These are phyloP conservation scores for Bos javanicus DNA, from an alignment of 2,113 vertebrate genomes.

Conservation along the genomic window DNA sequence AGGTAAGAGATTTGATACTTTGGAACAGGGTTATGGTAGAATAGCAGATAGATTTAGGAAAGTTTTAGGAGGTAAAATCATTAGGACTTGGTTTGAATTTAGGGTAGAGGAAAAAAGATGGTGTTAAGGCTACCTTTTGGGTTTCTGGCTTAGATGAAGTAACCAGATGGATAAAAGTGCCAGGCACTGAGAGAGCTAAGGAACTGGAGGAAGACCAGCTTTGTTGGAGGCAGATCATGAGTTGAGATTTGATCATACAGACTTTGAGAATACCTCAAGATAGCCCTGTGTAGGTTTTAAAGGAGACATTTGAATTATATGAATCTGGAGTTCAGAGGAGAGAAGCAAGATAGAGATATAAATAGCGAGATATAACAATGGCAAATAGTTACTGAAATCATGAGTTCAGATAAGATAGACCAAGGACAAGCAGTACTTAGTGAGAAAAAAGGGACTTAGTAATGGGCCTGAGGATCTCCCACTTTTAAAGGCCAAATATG, in stretches of 20 bases:
- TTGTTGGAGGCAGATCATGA: background rate
- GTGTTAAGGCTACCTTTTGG: background rate
- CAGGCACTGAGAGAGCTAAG: background rate
- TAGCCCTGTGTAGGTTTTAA: background rate
- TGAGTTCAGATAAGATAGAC: background rate
- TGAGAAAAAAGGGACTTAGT: background rate
- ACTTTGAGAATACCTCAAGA: background rate
- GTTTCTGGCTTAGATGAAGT: conserved; percentile 2
- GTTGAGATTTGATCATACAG: background rate
- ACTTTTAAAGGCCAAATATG: background rate
- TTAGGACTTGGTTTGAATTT: background rate
- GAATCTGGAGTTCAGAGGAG: background rate
- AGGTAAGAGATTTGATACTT: background rate
- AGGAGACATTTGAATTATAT: background rate
- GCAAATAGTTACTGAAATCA: background rate
- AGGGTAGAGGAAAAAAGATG: background rate
- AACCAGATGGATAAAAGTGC: background rate
- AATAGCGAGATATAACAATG: background rate
- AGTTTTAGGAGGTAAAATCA: background rate
- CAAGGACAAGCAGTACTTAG: background rate
- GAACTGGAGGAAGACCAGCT: background rate
- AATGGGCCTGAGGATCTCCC: background rate
- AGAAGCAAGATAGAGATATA: background rate
- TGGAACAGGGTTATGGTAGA: background rate
- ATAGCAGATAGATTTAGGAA: background rate